Evolutionary conservation across 2,888 invertebrate genomes (phyloP).

Genomic region (Parelbella ahira): DNA sequence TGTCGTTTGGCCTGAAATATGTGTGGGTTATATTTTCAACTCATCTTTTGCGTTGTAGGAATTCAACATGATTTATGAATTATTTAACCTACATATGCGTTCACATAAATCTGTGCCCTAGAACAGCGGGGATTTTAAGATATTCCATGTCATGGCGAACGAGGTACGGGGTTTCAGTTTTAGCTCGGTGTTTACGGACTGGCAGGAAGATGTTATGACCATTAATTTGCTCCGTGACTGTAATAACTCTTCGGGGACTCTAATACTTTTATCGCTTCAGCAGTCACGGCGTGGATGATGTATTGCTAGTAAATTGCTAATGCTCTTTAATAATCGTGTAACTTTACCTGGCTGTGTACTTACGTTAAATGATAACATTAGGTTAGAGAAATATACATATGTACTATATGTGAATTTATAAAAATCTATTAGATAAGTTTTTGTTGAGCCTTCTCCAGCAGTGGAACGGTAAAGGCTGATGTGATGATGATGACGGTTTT

Average conservation of each 20-base stretch:
- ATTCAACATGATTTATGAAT: conserved; percentile 20
- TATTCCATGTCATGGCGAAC: too few species aligned
- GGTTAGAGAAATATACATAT: too few species aligned
- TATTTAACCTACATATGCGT: conserved; percentile 13
- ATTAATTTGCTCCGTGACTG: conserved; percentile 52
- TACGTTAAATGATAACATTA: too few species aligned
- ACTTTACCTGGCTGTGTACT: too few species aligned
- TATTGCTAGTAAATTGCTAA: background rate
- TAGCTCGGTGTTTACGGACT: conserved; percentile 44
- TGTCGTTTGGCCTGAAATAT: conserved; percentile 16
- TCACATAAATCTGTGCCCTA: conserved; percentile 5
- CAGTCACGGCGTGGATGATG: background rate
- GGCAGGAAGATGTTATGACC: conserved; percentile 50
- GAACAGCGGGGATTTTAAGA: conserved; percentile 7
- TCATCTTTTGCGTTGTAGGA: conserved; percentile 13
- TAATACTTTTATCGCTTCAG: conserved; percentile 30
- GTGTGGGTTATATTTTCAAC: conserved; percentile 14
- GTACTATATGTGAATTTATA: too few species aligned
- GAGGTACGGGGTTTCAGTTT: conserved; percentile 29
- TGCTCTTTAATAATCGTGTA: too few species aligned
- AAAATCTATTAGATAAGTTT: too few species aligned
- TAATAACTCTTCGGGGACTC: conserved; percentile 46
- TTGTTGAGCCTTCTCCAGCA: too few species aligned
- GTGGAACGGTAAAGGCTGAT: too few species aligned
- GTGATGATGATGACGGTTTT: too few species aligned